Percentiles rank a stretch among this genome's conserved stretches.
Evolutionary conservation across 35 echinoderm and acorn worm genomes (phyloP).

Genomic region (Amphiura filiformis): DNA sequence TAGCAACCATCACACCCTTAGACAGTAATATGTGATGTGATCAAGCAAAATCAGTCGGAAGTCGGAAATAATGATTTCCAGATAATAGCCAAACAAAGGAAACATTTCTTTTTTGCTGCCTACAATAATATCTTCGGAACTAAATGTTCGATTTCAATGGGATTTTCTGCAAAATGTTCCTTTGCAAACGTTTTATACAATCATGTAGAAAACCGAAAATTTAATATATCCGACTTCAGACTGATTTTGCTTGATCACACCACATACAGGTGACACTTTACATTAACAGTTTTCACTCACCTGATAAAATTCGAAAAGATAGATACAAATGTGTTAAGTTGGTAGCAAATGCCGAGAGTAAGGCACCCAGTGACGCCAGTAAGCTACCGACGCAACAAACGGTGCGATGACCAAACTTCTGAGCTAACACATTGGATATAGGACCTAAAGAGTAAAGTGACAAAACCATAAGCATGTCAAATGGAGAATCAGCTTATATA

Average conservation of each 20-base stretch:
- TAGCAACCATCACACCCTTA: not conserved
- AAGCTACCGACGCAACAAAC: not conserved
- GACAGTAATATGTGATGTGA: no score
- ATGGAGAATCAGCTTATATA: not conserved
- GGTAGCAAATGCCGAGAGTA: not conserved
- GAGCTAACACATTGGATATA: not conserved
- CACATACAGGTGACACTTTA: no score
- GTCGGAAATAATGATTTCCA: not conserved
- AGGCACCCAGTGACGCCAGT: not conserved
- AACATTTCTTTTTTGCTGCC: no score
- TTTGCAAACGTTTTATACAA: no score
- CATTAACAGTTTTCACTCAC: not conserved
- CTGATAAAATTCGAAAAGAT: not conserved
- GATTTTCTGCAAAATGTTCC: no score
- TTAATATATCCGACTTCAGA: no score
- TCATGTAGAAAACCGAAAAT: no score
- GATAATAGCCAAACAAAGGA: not conserved
- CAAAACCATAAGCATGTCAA: not conserved
- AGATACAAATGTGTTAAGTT: not conserved
- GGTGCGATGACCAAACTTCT: not conserved
- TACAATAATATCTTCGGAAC: no score
- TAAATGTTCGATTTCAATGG: no score
- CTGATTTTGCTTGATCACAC: no score
- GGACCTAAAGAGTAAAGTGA: not conserved
- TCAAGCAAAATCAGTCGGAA: no score